These are phyloP conservation scores for Hoplias malabaricus DNA, from an alignment of 2,113 vertebrate species.

Conservation along the genomic window DNA sequence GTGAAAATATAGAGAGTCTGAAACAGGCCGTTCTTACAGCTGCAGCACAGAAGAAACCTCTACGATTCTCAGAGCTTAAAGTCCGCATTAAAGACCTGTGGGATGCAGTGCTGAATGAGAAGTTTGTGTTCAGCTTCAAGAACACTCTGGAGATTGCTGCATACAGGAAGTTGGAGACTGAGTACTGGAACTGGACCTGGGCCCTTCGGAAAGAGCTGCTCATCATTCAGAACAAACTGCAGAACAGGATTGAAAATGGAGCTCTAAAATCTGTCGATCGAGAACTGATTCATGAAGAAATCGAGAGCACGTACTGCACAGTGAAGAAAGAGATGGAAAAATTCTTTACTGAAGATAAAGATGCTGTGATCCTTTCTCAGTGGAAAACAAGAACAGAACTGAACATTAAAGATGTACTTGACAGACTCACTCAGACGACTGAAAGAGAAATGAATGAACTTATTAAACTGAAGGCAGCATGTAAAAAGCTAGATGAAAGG, in stretches of 20 bases:
- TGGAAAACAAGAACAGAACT: too few species aligned
- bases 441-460: conserved; percentile 7
- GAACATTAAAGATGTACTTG: conserved; percentile 2
- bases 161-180: conserved; percentile 53
- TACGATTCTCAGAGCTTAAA: too few species aligned
- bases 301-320: too few species aligned
- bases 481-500: not conserved
- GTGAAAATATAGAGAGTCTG: conserved; percentile 42
- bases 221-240: conserved; percentile 55
- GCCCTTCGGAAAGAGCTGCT: conserved; percentile 56
- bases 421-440: not conserved
- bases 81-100: conserved; percentile 59
- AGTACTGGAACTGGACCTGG: not conserved
- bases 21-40: conserved; percentile 23
- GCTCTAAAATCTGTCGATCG: too few species aligned
- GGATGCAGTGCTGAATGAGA: conserved; percentile 51
- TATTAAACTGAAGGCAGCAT: conserved; percentile 5
- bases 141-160: too few species aligned
- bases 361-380: too few species aligned
- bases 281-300: too few species aligned
- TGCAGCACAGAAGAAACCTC: too few species aligned
- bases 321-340: too few species aligned
- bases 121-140: conserved; percentile 72
- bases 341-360: too few species aligned
- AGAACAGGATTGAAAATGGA: too few species aligned